These are phyloP conservation scores for Aporophyla lueneburgensis DNA, from an alignment of 2,888 invertebrate species.

Conservation along the genomic window DNA sequence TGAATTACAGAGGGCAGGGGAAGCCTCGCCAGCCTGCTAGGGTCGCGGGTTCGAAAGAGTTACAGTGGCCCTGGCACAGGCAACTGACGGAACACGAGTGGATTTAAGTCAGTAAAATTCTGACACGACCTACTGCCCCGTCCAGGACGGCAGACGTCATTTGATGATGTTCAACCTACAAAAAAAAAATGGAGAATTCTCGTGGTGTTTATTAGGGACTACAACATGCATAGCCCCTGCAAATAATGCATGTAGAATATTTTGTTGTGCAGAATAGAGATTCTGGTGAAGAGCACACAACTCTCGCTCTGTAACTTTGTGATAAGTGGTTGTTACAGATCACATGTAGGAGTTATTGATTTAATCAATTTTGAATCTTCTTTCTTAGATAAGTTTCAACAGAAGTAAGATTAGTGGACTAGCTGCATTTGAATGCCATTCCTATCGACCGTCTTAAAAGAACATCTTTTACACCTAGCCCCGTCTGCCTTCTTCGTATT, in stretches of 20 bases:
- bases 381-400: not conserved
- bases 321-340: not conserved
- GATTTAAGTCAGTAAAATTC: no score
- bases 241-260: not conserved
- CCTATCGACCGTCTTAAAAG: not conserved
- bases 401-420: not conserved
- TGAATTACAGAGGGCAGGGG: not conserved
- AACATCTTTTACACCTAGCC: not conserved
- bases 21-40: no score
- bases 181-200: no score
- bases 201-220: no score
- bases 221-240: not conserved
- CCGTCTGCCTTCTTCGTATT: not conserved
- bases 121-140: no score
- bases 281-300: not conserved
- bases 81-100: no score
- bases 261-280: not conserved
- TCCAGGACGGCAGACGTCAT: no score
- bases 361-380: no score
- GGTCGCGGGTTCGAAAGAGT: no score
- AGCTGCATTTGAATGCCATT: not conserved
- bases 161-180: no score
- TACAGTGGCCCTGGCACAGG: no score
- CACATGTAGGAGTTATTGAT: not conserved
- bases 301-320: not conserved